phyloP scores from a whole-genome alignment of 1,140 invertebrate genomes.

The Bombus consobrinus region DNA sequence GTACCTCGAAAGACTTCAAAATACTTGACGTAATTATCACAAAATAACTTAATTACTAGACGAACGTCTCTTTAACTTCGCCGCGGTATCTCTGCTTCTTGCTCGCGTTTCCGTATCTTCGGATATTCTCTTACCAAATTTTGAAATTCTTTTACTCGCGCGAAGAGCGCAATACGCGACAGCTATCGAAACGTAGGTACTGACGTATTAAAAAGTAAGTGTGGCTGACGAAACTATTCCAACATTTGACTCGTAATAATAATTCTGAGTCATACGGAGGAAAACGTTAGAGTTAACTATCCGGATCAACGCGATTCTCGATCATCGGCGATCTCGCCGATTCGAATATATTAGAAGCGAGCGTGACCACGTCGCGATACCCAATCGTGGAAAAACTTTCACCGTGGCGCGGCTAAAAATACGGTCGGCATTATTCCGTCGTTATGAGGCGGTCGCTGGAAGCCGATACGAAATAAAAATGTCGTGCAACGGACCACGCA shows the following conservation, averaged over 20 bases:
- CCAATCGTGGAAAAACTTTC: conserved; percentile 47
- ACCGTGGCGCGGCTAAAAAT: conserved; percentile 38
- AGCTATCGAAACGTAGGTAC: no score
- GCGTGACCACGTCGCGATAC: no score
- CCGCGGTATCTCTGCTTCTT: not conserved
- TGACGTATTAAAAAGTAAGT: no score
- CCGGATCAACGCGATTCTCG: not conserved
- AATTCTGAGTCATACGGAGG: not conserved
- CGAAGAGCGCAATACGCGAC: no score
- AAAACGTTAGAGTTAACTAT: not conserved
- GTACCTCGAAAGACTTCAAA: not conserved
- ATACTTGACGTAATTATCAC: not conserved
- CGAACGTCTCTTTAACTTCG: not conserved
- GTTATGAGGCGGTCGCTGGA: not conserved
- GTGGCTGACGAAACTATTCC: no score
- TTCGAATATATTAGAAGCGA: conserved; percentile 4
- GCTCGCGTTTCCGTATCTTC: no score
- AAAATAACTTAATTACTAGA: no score
- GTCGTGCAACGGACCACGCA: not conserved
- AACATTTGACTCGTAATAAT: no score
- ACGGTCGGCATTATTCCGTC: conserved; percentile 35
- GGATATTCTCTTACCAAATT: not conserved
- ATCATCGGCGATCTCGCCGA: not conserved
- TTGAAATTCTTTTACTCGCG: not conserved
- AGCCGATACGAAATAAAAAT: conserved; percentile 18